phyloP scores from a whole-genome alignment of 2,797 vertebrate species.

The Coreius guichenoti region DNA sequence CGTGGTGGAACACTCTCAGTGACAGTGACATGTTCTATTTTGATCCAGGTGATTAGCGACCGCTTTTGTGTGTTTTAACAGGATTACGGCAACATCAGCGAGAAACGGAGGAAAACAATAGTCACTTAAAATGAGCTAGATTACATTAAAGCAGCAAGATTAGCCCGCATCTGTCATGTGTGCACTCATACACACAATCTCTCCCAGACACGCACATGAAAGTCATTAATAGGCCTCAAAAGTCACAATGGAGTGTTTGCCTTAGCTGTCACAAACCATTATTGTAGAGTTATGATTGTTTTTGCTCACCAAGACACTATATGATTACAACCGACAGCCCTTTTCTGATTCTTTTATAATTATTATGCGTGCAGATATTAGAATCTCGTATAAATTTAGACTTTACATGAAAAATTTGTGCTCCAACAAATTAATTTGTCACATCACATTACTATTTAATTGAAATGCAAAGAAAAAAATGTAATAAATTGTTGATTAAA shows the following conservation, averaged over 20 bases:
- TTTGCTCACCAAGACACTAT: neutral
- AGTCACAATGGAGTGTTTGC: constrained; percentile 24
- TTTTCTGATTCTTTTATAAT: neutral
- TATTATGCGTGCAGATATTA: neutral
- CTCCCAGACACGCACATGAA: constrained; percentile 17
- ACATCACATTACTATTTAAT: neutral
- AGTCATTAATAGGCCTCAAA: constrained; percentile 27
- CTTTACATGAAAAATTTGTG: neutral
- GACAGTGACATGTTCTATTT: constrained; percentile 37
- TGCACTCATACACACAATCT: constrained; percentile 21
- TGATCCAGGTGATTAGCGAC: constrained; percentile 60
- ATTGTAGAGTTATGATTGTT: constrained; percentile 8
- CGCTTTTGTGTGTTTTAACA: constrained; percentile 60
- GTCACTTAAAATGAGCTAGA: constrained; percentile 64
- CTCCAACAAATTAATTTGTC: neutral
- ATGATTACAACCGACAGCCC: neutral
- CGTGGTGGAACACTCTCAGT: neutral
- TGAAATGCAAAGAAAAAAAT: neutral
- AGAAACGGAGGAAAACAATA: constrained; percentile 55
- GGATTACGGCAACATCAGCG: constrained; percentile 58
- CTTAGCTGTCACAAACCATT: constrained; percentile 20
- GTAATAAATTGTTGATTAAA: neutral
- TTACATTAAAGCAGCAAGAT: constrained; percentile 64
- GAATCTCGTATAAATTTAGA: constrained; percentile 7
- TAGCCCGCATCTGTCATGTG: constrained; percentile 64